These are phyloP conservation scores for Siphonodentalium dalli DNA, from an alignment of 2,888 invertebrate species.

Conservation along the genomic window DNA sequence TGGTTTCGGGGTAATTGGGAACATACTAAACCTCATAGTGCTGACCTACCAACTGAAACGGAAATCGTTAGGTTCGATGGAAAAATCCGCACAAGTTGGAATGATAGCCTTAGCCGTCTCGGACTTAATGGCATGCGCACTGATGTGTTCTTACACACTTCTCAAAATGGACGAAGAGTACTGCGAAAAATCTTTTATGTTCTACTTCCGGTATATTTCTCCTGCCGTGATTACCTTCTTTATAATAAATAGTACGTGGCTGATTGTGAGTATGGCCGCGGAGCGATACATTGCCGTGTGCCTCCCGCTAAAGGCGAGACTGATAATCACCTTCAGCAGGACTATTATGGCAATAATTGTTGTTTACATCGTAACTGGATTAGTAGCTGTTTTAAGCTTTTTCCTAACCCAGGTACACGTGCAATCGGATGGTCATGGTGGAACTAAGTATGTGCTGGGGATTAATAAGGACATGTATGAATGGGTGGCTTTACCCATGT, in stretches of 20 bases:
- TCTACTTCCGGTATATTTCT: constrained; percentile 50
- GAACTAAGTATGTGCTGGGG: constrained; percentile 28
- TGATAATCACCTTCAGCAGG: constrained; percentile 50
- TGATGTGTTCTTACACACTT: constrained; percentile 52
- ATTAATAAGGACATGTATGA: constrained; percentile 34
- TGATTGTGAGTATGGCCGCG: constrained; percentile 61
- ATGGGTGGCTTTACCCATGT: constrained; percentile 45
- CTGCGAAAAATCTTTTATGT: constrained; percentile 29
- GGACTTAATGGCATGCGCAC: constrained; percentile 58
- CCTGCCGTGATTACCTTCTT: constrained; percentile 57
- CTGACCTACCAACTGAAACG: constrained; percentile 54
- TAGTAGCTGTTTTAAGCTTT: constrained; percentile 49
- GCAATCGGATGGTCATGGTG: constrained; percentile 28
- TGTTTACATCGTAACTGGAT: constrained; percentile 41
- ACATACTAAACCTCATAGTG: constrained; percentile 55
- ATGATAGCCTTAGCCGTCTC: constrained; percentile 60
- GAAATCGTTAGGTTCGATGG: constrained; percentile 55
- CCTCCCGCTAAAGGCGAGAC: constrained; percentile 59
- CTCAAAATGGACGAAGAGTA: constrained; percentile 42
- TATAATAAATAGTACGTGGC: constrained; percentile 59
- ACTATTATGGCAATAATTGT: constrained; percentile 50
- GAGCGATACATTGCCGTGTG: constrained; percentile 62
- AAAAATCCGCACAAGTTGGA: constrained; percentile 59
- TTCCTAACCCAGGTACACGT: constrained; percentile 41
- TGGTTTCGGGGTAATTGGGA: constrained; percentile 56